phyloP scores from a whole-genome alignment of 2,888 invertebrate genomes.

The Bhutanitis thaidina region DNA sequence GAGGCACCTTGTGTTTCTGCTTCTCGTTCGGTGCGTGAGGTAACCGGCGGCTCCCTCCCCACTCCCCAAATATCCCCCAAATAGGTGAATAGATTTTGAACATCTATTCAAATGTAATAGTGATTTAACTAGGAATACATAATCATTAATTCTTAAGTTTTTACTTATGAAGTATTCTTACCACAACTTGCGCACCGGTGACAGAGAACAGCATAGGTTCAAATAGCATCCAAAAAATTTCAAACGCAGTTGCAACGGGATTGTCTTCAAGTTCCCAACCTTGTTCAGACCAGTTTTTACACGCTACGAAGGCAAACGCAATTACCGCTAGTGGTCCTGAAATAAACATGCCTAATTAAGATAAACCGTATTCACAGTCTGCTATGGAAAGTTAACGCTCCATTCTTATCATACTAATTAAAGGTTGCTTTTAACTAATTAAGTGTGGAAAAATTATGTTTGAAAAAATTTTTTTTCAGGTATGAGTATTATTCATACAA shows the following conservation, averaged over 20 bases:
- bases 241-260: constrained; percentile 92
- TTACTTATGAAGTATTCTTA: constrained; percentile 40
- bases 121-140: no score
- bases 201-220: constrained; percentile 96
- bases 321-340: constrained; percentile 92
- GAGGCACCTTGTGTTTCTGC: no score
- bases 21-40: no score
- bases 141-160: no score
- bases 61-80: no score
- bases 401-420: background rate
- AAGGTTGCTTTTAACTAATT: background rate
- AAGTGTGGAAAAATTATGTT: no score
- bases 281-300: constrained; percentile 89
- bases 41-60: no score
- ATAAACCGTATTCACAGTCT: background rate
- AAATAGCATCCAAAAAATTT: constrained; percentile 97
- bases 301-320: constrained; percentile 89
- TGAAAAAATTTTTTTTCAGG: no score
- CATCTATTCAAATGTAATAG: no score
- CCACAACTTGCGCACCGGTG: constrained; percentile 93
- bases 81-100: no score
- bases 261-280: constrained; percentile 94
- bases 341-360: background rate
- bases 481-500: no score
- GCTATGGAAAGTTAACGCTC: background rate